Base-by-base conservation (phyloP, 2,113 vertebrate genomes). In the Edolisoma coerulescens region DNA sequence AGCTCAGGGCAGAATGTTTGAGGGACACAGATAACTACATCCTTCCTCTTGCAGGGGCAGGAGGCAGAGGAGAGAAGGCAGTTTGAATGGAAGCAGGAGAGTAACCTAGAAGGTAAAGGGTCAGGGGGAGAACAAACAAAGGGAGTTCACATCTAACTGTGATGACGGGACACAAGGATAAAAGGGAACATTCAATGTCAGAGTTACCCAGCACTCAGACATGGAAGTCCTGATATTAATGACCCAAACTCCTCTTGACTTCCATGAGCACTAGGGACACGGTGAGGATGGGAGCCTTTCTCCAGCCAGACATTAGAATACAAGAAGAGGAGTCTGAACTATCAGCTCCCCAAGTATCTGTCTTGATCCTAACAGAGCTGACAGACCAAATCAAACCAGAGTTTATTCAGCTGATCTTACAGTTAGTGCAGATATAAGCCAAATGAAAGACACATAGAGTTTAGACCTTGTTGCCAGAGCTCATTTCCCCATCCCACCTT, bases 251-350 rank as follows among this genome's bases (percentile, higher is more conserved):
- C n/a, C 63, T 92, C 56, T 64, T 90, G 44, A 76, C 90, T 94
- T 95, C 76, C 73, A 76, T 5, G 16, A 86, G 44, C 71, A 89
- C 53, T 35, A 76, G 67, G 45, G 78, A 81, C 33, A 89, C 74
- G 39, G 39, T 10, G 35, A 85, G 49, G 63, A 75, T 9, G n/a
- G 93, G 87, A 92, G 41, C 32, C 54, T 37, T 84, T 65, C 88
- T 95, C 49, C 50, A 89, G 73, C 65, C 88, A 93, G 95, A 90
- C 11, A 50, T 37, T 13, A 39, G 49, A 90, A 47, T 67, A 11
- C 32, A 96, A 94, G 91, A 92, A 87, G 87, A 96, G 88, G 96
- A 96, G 95, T 95, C 96, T 89, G 95, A 96, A 97, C 92, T 75
- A 90, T 69, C 76, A 81, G 60, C 90, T 89, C 96, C 95, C 52